Evolutionary conservation across 2,797 vertebrate genomes (phyloP).

Genomic region (Leptatherina wallacei): DNA sequence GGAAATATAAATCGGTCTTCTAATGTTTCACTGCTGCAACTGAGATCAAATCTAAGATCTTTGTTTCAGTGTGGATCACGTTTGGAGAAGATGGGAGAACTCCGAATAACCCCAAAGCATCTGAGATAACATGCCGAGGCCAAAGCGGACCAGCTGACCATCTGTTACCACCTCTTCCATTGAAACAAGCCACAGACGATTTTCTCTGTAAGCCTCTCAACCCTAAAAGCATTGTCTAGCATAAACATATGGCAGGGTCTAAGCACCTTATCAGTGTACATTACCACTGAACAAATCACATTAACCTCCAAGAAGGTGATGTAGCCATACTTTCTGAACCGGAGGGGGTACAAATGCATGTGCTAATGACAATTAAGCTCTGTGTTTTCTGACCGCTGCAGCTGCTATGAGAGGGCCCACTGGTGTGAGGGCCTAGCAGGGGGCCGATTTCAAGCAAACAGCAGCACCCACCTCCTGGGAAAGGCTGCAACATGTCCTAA

Average conservation of each 20-base stretch:
- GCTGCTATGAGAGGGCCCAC: constrained; percentile 42
- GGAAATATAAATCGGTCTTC: constrained; percentile 19
- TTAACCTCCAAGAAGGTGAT: constrained; percentile 75
- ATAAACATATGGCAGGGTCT: constrained; percentile 80
- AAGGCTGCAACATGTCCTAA: constrained; percentile 36
- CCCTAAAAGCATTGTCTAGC: constrained; percentile 71
- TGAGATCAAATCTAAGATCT: constrained; percentile 21
- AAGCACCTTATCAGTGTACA: constrained; percentile 83
- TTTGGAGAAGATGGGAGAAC: constrained; percentile 34
- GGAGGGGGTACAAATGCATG: constrained; percentile 65
- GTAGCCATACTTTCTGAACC: constrained; percentile 63
- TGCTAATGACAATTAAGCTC: constrained; percentile 71
- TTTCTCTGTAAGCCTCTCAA: constrained; percentile 72
- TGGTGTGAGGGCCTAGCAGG: constrained; percentile 32
- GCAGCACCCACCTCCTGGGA: constrained; percentile 67
- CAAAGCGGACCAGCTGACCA: constrained; percentile 59
- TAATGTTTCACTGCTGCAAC: constrained; percentile 39
- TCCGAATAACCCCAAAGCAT: constrained; percentile 38
- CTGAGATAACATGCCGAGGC: constrained; percentile 54
- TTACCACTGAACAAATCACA: constrained; percentile 78
- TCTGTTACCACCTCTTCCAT: constrained; percentile 58
- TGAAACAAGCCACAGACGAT: constrained; percentile 62
- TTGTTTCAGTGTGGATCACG: constrained; percentile 12
- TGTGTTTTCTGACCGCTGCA: constrained; percentile 65
- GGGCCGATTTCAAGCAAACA: constrained; percentile 37